Evolutionary conservation across 35 echinoderm and acorn worm species (phyloP).

Genomic region (Patiria miniata): DNA sequence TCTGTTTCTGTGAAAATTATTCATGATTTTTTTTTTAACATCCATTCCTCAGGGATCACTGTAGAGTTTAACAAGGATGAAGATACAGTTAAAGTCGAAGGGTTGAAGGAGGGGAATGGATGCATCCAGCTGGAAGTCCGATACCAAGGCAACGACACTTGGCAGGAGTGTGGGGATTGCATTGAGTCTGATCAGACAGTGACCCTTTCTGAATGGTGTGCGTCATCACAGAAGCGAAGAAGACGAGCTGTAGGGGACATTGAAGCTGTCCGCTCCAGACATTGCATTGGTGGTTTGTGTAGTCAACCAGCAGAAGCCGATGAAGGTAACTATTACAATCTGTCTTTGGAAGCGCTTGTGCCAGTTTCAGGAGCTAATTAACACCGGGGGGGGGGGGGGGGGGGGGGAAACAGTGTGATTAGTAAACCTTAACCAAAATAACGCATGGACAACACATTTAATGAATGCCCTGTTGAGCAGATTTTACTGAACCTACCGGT

Average conservation of each 20-base stretch:
- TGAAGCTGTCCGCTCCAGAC: background rate
- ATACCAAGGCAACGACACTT: background rate
- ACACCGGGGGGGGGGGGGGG: no score
- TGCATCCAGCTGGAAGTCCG: background rate
- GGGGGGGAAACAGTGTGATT: no score
- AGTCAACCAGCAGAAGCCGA: background rate
- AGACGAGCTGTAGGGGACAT: background rate
- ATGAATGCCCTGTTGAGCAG: no score
- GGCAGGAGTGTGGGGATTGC: background rate
- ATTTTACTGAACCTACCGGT: no score
- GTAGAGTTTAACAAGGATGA: background rate
- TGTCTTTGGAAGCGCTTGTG: no score
- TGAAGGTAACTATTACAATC: background rate
- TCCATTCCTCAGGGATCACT: background rate
- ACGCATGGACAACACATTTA: no score
- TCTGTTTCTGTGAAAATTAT: no score
- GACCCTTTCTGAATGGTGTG: background rate
- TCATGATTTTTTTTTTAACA: no score
- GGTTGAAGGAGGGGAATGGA: background rate
- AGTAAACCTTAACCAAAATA: no score
- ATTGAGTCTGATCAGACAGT: background rate
- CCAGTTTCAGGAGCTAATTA: no score
- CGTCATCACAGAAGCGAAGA: background rate
- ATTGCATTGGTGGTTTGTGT: background rate
- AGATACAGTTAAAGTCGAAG: background rate